Base-by-base conservation (phyloP, 2,888 invertebrate genomes). In the Stenotaenia linearis region DNA sequence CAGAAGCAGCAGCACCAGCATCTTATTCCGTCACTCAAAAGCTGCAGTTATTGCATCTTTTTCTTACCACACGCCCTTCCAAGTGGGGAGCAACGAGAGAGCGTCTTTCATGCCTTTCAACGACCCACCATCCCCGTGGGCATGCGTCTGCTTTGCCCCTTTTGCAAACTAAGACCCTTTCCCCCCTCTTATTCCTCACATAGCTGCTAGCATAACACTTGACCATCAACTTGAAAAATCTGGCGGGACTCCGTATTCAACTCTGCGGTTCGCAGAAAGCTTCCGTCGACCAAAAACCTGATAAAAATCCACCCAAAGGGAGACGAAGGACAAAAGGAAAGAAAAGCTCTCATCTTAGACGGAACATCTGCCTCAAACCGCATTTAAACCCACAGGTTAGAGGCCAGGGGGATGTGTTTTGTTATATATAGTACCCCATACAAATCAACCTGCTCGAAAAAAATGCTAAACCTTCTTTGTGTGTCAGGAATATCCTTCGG, bases 191-290 rank as follows among this genome's bases (percentile, higher is more conserved):
- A 12, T 69, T 28, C 69, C 18, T 25, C 69, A 69, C 69, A 28
- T 28, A 69, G 69, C 69, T 69, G 69, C 69, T 69, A 69, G 69
- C 69, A 69, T 69, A 69, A 69, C 69, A 69, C 69, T 69, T 69
- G 69, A 69, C 69, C 69, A 69, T 25, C 69, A 69, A 28, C 69
- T 69, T 69, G 69, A 69, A 69, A 50, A 69, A 69, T 69, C 69
- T 69, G 69, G 69, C 69, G 69, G 69, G 69, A 69, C 69, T 28
- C 25, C 25, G 69, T 28, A 69, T 69, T 69, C 69, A 69, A 69
- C 28, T 69, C 28, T 69, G 69, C 28, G 69, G 69, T 69, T 18
- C 21, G 4, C 15, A 69, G 25, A 56, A 56, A 56, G 23, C 21
- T 21, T 18, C 3, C 21, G 23, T 1, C 69, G 28, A 23, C 69